Conservation (phyloP, 2,113 vertebrate genomes). For the Oriolus oriolus region DNA sequence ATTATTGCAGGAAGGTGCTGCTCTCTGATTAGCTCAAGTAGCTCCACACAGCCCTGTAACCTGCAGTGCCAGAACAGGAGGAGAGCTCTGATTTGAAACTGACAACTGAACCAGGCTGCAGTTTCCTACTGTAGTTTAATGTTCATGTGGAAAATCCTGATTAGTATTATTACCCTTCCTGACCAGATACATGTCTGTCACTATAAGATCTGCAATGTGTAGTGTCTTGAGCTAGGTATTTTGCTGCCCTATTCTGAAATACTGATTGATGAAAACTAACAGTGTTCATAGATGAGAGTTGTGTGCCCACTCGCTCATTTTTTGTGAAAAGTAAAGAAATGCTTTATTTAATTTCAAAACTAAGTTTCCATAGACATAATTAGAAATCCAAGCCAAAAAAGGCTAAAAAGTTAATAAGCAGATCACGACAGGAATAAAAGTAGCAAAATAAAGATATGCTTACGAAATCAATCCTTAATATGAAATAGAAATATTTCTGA, state of each 20-base stretch:
- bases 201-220: neutral
- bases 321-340: neutral
- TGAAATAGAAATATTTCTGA: neutral
- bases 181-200: neutral
- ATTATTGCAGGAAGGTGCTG: neutral
- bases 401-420: neutral
- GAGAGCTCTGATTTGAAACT: neutral
- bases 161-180: neutral
- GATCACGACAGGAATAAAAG: neutral
- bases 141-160: neutral
- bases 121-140: neutral
- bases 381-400: neutral
- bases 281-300: neutral
- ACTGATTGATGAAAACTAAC: neutral
- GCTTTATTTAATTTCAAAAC: neutral
- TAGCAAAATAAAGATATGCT: neutral
- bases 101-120: neutral
- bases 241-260: neutral
- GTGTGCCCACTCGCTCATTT: neutral
- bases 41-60: neutral
- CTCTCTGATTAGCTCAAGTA: neutral
- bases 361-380: neutral
- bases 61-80: neutral
- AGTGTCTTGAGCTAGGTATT: neutral
- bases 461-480: neutral